Percentiles rank a stretch among this genome's conserved stretches.
Conservation (phyloP, 1,140 invertebrate genomes). For the Plectus sambesii region DNA sequence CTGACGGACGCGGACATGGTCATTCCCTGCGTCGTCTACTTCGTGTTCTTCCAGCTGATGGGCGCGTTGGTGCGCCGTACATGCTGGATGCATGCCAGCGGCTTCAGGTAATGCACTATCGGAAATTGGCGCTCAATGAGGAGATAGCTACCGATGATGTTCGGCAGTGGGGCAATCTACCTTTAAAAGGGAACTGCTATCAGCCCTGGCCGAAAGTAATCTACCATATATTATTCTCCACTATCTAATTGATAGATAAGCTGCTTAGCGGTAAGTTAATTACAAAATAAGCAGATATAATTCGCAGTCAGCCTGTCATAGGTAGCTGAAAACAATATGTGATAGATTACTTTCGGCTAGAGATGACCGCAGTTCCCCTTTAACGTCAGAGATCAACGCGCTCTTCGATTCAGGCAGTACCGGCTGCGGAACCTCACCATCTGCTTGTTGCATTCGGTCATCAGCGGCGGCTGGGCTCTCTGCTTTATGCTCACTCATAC, state of each 20-base stretch:
- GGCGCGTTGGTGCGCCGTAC: constrained; percentile 12
- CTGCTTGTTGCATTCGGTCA: constrained; percentile 28
- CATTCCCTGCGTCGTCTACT: constrained; percentile 18
- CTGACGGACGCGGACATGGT: constrained; percentile 11
- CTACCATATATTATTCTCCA: constrained; percentile 9
- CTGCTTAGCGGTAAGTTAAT: no score
- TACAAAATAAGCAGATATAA: no score
- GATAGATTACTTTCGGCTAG: no score
- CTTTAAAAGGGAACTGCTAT: no score
- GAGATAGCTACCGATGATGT: no score
- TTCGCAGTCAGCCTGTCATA: no score
- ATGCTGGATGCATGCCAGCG: constrained; percentile 15
- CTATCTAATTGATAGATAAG: no score
- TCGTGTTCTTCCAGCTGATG: constrained; percentile 21
- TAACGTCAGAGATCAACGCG: no score
- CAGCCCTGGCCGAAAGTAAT: not conserved
- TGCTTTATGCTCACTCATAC: constrained; percentile 20
- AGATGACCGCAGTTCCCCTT: no score
- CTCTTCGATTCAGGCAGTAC: constrained; percentile 37
- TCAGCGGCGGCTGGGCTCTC: constrained; percentile 22
- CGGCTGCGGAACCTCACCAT: constrained; percentile 32
- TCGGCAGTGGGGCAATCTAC: no score
- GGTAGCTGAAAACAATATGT: no score
- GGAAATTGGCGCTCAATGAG: no score
- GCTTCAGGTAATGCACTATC: constrained; percentile 25